Conservation (phyloP, 2,888 invertebrate genomes). For the Eristalis pertinax region DNA sequence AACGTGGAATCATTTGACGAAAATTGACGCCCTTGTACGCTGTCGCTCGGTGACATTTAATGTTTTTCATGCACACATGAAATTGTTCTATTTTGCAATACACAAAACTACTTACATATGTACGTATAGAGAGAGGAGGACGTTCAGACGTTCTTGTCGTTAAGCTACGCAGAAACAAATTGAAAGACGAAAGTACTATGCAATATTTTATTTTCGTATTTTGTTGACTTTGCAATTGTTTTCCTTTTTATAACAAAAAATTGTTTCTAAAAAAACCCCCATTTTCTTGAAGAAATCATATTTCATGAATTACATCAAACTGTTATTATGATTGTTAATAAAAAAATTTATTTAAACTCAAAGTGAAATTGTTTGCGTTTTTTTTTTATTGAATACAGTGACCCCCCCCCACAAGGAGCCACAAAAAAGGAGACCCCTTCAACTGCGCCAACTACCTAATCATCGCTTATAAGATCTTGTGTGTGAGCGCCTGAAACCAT, state of each 20-base stretch:
- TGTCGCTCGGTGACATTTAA: neutral
- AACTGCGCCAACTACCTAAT: too few relatives aligned
- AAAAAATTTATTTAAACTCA: slow-evolving; percentile 69
- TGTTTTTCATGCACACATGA: neutral
- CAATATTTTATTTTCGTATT: slow-evolving; percentile 49
- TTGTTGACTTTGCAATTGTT: slow-evolving; percentile 51
- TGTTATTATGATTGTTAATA: slow-evolving; percentile 72
- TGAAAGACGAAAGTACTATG: slow-evolving; percentile 37
- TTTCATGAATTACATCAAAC: slow-evolving; percentile 67
- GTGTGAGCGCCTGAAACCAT: too few relatives aligned
- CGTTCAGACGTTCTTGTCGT: slow-evolving; percentile 33
- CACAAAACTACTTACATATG: slow-evolving; percentile 16
- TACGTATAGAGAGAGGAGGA: slow-evolving; percentile 20
- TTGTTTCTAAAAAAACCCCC: slow-evolving; percentile 44
- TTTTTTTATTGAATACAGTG: neutral
- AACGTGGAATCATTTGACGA: too few relatives aligned
- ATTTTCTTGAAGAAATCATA: slow-evolving; percentile 34
- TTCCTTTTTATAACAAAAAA: slow-evolving; percentile 31
- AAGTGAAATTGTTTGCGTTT: slow-evolving; percentile 6
- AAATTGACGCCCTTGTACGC: too few relatives aligned
- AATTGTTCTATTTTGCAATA: slow-evolving; percentile 26
- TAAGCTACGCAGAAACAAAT: slow-evolving; percentile 36
- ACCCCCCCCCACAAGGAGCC: too few relatives aligned
- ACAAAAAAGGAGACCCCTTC: too few relatives aligned
- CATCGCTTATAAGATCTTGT: too few relatives aligned